phyloP scores from a whole-genome alignment of 2,888 invertebrate genomes.

The Anoncus sp. region DNA sequence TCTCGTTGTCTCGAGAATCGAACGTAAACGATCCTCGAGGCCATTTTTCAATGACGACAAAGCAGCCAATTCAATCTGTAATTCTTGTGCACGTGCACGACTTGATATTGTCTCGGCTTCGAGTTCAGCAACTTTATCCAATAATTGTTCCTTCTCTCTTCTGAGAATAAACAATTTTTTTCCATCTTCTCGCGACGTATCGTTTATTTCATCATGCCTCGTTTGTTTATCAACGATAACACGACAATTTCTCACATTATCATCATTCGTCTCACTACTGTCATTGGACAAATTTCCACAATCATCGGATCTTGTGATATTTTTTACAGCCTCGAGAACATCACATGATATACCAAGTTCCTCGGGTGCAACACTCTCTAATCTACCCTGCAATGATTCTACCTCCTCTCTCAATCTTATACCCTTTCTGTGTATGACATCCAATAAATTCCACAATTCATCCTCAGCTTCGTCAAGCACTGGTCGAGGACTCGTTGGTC shows the following conservation, averaged over 20 bases:
- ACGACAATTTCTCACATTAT: slow-evolving; percentile 60
- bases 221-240: neutral
- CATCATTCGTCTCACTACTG: slow-evolving; percentile 64
- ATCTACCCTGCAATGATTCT: slow-evolving; percentile 86
- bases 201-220: slow-evolving; percentile 65
- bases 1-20: slow-evolving; percentile 70
- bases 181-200: slow-evolving; percentile 63
- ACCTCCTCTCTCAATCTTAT: slow-evolving; percentile 89
- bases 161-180: slow-evolving; percentile 87
- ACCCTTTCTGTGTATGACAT: slow-evolving; percentile 93
- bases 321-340: slow-evolving; percentile 80
- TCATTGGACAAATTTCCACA: too few relatives aligned
- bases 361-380: slow-evolving; percentile 79
- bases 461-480: slow-evolving; percentile 87
- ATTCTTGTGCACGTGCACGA: slow-evolving; percentile 87
- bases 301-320: slow-evolving; percentile 71
- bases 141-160: slow-evolving; percentile 89
- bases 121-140: slow-evolving; percentile 90
- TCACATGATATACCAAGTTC: slow-evolving; percentile 80
- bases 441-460: slow-evolving; percentile 93
- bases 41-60: slow-evolving; percentile 82
- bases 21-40: slow-evolving; percentile 80
- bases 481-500: slow-evolving; percentile 80
- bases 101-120: slow-evolving; percentile 90
- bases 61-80: slow-evolving; percentile 87